A percentile compares a stretch with the other conserved stretches of the same genome.
Evolutionary conservation across 1,140 invertebrate species (phyloP).

Genomic region (Trichogramma pretiosum): DNA sequence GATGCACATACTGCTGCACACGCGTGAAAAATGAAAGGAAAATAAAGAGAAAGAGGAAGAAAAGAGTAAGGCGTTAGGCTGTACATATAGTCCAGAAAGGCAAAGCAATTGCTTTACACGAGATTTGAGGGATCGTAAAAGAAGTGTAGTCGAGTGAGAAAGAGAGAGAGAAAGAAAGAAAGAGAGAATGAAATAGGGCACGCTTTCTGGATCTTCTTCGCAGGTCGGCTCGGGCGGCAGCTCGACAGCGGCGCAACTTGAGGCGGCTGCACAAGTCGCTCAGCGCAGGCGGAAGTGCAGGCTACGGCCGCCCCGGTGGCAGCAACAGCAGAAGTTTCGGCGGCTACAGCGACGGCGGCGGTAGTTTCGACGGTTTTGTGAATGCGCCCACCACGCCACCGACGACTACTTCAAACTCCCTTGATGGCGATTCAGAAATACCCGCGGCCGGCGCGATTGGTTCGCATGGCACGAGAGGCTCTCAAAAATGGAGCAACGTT

Average conservation of each 20-base stretch:
- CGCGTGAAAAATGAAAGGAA: background rate
- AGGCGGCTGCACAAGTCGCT: conserved; percentile 27
- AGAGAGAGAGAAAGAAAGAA: conserved; percentile 12
- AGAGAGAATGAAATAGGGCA: conserved; percentile 11
- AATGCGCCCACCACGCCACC: conserved; percentile 11
- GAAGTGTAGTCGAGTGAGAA: conserved; percentile 10
- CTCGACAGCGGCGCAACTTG: conserved; percentile 20
- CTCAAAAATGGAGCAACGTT: conserved; percentile 75
- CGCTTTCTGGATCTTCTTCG: conserved; percentile 32
- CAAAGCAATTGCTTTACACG: conserved; percentile 8
- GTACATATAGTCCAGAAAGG: no score
- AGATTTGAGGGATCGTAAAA: background rate
- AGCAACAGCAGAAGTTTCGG: background rate
- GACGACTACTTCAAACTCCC: conserved; percentile 35
- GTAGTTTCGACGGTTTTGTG: conserved; percentile 16
- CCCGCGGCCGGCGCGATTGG: conserved; percentile 24
- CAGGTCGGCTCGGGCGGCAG: conserved; percentile 27
- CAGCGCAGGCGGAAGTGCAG: conserved; percentile 7
- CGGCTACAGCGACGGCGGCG: conserved; percentile 6
- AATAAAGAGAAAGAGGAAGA: conserved; percentile 2
- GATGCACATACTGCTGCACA: no score
- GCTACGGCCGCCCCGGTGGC: no score
- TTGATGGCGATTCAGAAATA: conserved; percentile 32
- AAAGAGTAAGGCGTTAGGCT: conserved; percentile 18
- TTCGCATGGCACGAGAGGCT: conserved; percentile 49